Conservation (phyloP, 2,888 invertebrate species). For the Lasioglossum villosulum region DNA sequence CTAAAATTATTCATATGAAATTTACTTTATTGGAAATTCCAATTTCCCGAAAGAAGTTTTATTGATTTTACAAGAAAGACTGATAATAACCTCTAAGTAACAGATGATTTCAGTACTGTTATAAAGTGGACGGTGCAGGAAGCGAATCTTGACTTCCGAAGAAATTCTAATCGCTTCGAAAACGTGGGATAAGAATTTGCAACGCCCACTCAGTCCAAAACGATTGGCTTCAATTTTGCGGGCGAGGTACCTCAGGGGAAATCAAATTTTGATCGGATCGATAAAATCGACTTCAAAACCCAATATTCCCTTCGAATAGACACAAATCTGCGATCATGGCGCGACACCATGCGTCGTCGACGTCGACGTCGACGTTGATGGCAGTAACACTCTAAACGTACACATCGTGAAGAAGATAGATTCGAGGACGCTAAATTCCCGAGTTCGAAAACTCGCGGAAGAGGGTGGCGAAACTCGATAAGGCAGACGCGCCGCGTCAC, state of each 20-base stretch:
- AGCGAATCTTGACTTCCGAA: not conserved
- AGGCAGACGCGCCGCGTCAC: slow-evolving; percentile 42
- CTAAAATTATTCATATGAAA: not conserved
- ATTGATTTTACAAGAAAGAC: not conserved
- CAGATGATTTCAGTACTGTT: not conserved
- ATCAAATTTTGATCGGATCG: slow-evolving; percentile 23
- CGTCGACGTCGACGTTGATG: not conserved
- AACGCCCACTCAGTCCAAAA: not conserved
- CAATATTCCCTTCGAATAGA: slow-evolving; percentile 1
- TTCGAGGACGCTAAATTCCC: slow-evolving; percentile 14
- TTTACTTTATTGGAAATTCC: not conserved
- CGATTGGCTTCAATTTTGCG: slow-evolving; percentile 7
- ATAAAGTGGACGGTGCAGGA: not conserved
- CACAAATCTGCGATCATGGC: slow-evolving; percentile 32
- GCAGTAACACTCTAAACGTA: not conserved
- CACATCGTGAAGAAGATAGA: slow-evolving; percentile 15
- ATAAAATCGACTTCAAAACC: slow-evolving; percentile 34
- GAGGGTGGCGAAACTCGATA: slow-evolving; percentile 37
- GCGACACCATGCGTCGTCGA: not conserved
- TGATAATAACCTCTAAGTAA: not conserved
- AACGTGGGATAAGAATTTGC: not conserved
- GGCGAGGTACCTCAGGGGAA: not conserved
- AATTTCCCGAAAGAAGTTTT: not conserved
- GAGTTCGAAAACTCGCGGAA: slow-evolving; percentile 20
- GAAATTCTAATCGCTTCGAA: slow-evolving; percentile 21